Percentiles rank a stretch among this genome's conserved stretches.
Conservation (phyloP, 2,888 invertebrate species). For the Brachycybe producta region DNA sequence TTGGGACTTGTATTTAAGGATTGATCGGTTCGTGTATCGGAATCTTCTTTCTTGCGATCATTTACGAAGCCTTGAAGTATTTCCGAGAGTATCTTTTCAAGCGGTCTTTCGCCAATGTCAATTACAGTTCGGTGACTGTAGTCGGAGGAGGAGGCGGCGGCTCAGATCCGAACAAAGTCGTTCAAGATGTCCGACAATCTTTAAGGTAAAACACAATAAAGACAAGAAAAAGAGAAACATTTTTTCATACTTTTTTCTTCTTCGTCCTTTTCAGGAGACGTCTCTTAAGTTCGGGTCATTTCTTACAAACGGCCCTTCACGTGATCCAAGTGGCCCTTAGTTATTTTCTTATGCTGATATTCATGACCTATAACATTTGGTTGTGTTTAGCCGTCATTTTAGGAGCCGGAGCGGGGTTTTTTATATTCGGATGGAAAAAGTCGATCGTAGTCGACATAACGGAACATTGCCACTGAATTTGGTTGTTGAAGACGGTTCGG, state of each 20-base stretch:
- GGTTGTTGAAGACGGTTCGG: too few species aligned
- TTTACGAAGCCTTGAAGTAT: conserved; percentile 93
- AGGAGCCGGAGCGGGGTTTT: conserved; percentile 83
- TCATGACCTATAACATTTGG: conserved; percentile 96
- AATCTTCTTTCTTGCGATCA: conserved; percentile 77
- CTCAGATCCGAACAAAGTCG: conserved; percentile 33
- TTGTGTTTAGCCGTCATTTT: conserved; percentile 75
- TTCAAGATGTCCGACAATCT: conserved; percentile 25
- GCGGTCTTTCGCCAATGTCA: conserved; percentile 71
- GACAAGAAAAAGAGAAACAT: not conserved
- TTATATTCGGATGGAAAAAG: conserved; percentile 91
- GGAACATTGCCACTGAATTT: conserved; percentile 90
- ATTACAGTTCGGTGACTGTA: conserved; percentile 74
- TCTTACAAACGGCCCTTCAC: conserved; percentile 75
- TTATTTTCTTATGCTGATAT: conserved; percentile 88
- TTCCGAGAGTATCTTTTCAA: conserved; percentile 69
- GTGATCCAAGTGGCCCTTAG: conserved; percentile 68
- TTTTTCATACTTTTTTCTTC: too few species aligned
- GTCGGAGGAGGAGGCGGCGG: too few species aligned
- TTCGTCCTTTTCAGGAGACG: conserved; percentile 64
- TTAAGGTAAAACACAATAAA: not conserved
- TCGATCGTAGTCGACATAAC: conserved; percentile 85
- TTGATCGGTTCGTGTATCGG: conserved; percentile 80
- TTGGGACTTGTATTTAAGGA: too few species aligned
- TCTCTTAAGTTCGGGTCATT: conserved; percentile 70